Base-by-base conservation (phyloP, 2,888 invertebrate genomes). In the Trichopoda pennipes region DNA sequence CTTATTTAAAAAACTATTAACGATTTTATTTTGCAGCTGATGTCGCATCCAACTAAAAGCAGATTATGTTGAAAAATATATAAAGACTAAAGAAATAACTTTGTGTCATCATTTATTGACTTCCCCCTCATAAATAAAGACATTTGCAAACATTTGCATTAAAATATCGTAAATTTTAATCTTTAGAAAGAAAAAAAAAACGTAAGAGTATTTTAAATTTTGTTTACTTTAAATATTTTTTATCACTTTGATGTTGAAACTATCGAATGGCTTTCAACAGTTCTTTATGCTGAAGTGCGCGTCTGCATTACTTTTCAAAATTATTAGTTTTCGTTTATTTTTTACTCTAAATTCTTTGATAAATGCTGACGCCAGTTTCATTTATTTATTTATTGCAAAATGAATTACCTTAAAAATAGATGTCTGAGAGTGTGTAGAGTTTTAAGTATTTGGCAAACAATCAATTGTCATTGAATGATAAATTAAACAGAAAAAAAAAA, bases 361-460 rank as follows among this genome's bases (percentile, higher is more conserved):
- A 82, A 76, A 76, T 82, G 79, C 75, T 79, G 82, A 76, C 79
- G 79, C 75, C 82, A 75, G 44, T 79, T 79, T 79, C 55, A 68
- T 79, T 75, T 80, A 68, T 68, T 68, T 68, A 44, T 63, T 61
- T 58, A 63, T 72, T 79, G 55, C 68, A 63, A 61, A 53, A 68
- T 72, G 56, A 80, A 68, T 55, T 74, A 68, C 61, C 68, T 80
- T 47, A 17, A 47, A 76, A 68, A 70, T 68, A 78, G 66, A 79
- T 75, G 82, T 79, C 82, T 82, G 79, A 73, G 79, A 79, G 66
- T 66, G 60, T 68, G 66, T 32, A 44, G 64, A 64, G 53, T 69
- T 61, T 77, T 72, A 42, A 79, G 79, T 72, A 82, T 79, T 76
- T 82, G 82, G 75, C 82, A 82, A 79, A 82, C 72, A 82, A 76